These are phyloP conservation scores for Vulpes lagopus DNA, from an alignment of 2,113 vertebrate genomes.

Conservation along the genomic window DNA sequence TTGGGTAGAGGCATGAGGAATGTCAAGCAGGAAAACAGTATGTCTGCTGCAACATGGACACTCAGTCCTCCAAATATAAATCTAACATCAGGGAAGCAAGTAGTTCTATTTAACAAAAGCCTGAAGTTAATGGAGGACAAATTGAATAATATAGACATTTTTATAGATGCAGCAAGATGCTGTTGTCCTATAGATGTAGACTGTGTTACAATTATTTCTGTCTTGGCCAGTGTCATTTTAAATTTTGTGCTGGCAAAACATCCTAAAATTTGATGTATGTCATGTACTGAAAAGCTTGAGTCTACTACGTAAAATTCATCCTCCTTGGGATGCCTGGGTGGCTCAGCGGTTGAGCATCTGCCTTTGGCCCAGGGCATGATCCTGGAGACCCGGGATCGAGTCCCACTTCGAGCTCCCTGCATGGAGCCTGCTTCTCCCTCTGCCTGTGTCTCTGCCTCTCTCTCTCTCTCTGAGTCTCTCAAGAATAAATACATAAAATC, in stretches of 20 bases:
- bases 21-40: accelerated
- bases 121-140: background rate
- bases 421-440: too few relatives aligned
- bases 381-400: too few relatives aligned
- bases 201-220: background rate
- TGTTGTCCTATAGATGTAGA: background rate
- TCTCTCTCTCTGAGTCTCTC: too few relatives aligned
- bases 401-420: too few relatives aligned
- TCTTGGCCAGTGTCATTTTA: background rate
- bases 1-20: background rate
- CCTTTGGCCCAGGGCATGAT: too few relatives aligned
- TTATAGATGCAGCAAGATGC: background rate
- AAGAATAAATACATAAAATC: too few relatives aligned
- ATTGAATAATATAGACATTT: background rate
- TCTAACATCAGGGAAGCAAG: background rate
- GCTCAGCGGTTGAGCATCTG: too few relatives aligned
- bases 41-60: background rate
- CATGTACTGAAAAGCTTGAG: background rate
- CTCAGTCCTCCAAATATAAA: background rate
- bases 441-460: too few relatives aligned
- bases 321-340: too few relatives aligned
- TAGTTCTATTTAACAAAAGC: background rate
- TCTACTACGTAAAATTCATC: background rate
- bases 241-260: background rate
- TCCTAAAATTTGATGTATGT: background rate